Percentiles rank a stretch among this genome's conserved stretches.
phyloP scores from a whole-genome alignment of 2,113 vertebrate genomes.

The Turdus rufiventris region DNA sequence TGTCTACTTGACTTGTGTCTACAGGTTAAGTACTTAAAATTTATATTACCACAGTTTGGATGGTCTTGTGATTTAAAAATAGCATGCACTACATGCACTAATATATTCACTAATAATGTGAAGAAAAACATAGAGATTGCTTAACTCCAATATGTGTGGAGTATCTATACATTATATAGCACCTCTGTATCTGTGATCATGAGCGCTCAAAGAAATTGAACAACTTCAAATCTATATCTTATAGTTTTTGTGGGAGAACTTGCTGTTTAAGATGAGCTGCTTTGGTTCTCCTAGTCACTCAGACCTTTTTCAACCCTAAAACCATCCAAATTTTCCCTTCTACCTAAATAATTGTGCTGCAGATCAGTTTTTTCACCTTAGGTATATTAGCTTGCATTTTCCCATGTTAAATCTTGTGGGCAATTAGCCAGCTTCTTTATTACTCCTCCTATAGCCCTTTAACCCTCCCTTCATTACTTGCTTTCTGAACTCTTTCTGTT shows the following conservation, averaged over 20 bases:
- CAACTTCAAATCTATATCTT: neutral
- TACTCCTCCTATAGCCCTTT: neutral
- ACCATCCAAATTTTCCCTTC: neutral
- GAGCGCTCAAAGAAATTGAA: neutral
- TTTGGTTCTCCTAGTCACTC: neutral
- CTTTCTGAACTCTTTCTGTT: neutral
- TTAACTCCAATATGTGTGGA: neutral
- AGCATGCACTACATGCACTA: neutral
- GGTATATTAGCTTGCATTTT: slow-evolving; percentile 16
- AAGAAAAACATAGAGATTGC: neutral
- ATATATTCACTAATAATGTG: neutral
- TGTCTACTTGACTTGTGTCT: neutral
- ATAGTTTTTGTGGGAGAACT: neutral
- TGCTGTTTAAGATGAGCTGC: neutral
- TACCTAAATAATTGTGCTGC: slow-evolving; percentile 17
- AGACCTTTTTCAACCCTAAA: neutral
- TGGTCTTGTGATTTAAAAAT: neutral
- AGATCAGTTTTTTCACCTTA: neutral
- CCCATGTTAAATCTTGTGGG: neutral
- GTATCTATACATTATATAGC: neutral
- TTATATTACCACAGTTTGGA: neutral
- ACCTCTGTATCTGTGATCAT: neutral
- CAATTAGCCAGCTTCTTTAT: neutral
- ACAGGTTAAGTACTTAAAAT: neutral
- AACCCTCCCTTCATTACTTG: neutral